Conservation (phyloP, 2,797 vertebrate genomes). For the Leptoclinus maculatus region DNA sequence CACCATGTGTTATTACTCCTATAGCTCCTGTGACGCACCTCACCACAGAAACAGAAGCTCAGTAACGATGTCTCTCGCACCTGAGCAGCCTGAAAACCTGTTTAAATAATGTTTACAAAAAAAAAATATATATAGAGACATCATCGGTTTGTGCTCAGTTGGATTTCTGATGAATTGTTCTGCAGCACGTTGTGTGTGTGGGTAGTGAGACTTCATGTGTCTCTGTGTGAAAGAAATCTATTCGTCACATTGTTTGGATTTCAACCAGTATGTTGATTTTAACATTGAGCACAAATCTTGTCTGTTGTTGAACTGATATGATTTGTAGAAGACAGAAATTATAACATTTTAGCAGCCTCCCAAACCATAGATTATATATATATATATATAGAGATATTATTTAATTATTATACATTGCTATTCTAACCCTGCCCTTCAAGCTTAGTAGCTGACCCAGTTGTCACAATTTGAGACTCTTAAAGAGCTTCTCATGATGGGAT, state of each 20-base stretch:
- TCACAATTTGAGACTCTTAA: not conserved
- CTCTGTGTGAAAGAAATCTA: conserved; percentile 35
- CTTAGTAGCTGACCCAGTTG: not conserved
- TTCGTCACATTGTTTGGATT: conserved; percentile 19
- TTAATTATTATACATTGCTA: not conserved
- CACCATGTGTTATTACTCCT: not conserved
- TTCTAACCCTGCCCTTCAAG: not conserved
- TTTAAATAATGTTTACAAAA: not conserved
- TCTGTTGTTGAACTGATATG: not conserved
- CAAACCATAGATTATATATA: not conserved
- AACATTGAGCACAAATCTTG: not conserved
- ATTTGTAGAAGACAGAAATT: not conserved
- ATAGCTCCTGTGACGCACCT: conserved; percentile 1
- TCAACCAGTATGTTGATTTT: not conserved
- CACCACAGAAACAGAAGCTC: conserved; percentile 2
- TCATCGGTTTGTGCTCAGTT: not conserved
- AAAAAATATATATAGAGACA: not conserved
- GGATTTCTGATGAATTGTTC: conserved; percentile 3
- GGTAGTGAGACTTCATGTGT: conserved; percentile 26
- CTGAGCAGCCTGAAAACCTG: not conserved
- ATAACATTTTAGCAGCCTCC: not conserved
- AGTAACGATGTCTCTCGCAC: not conserved
- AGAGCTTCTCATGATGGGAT: not conserved
- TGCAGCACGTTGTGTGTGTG: conserved; percentile 29
- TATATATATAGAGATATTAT: not conserved